Conservation (phyloP, 1,140 invertebrate genomes). For the Euglossa dilemma region DNA sequence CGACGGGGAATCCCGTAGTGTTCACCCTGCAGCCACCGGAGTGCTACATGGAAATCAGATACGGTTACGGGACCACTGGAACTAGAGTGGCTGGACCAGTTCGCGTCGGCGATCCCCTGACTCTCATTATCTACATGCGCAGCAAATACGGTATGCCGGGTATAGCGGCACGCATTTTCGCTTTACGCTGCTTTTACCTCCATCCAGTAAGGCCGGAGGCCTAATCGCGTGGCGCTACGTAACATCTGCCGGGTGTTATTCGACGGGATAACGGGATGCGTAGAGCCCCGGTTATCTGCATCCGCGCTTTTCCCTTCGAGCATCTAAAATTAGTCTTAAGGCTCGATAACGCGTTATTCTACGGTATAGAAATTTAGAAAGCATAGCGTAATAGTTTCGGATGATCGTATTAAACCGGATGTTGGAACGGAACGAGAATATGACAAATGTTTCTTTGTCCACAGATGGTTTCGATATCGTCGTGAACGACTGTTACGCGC, state of each 20-base stretch:
- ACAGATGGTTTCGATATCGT: constrained; percentile 97
- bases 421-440: background rate
- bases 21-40: constrained; percentile 96
- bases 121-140: constrained; percentile 96
- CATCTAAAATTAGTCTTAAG: constrained; percentile 22
- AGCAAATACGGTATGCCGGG: constrained; percentile 91
- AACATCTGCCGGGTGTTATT: constrained; percentile 49
- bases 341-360: too few relatives aligned
- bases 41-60: constrained; percentile 97
- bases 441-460: constrained; percentile 59
- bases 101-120: constrained; percentile 94
- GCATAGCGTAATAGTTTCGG: too few relatives aligned
- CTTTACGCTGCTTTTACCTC: constrained; percentile 4
- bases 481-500: constrained; percentile 97
- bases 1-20: constrained; percentile 96
- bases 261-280: constrained; percentile 51
- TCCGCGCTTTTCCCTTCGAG: background rate
- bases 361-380: too few relatives aligned
- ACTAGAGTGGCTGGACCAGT: constrained; percentile 93
- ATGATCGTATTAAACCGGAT: too few relatives aligned
- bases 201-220: background rate
- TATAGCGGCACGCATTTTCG: constrained; percentile 48
- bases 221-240: constrained; percentile 54
- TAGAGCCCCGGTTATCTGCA: background rate
- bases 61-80: constrained; percentile 93